Percentiles rank a stretch among this genome's conserved stretches.
These are phyloP conservation scores for Acanthopleura granulata DNA, from an alignment of 2,888 invertebrate species.

Conservation along the genomic window DNA sequence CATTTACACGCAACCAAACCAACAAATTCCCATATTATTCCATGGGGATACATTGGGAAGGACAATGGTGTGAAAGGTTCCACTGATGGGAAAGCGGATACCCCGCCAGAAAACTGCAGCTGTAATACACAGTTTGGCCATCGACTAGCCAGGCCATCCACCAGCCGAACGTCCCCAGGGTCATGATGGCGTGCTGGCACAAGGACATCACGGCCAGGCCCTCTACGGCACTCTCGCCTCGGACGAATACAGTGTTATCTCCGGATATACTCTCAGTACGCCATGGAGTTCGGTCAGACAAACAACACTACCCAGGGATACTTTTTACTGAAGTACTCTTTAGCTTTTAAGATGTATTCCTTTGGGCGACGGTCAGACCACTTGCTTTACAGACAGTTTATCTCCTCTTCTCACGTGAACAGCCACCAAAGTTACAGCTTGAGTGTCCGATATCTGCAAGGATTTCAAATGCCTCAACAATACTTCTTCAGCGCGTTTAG, in stretches of 20 bases:
- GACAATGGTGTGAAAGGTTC: neutral
- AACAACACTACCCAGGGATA: conserved; percentile 36
- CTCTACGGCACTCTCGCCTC: conserved; percentile 29
- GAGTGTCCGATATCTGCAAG: neutral
- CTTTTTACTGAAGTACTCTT: conserved; percentile 32
- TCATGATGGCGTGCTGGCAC: conserved; percentile 46
- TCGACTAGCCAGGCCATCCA: conserved; percentile 26
- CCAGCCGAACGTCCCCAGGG: conserved; percentile 49
- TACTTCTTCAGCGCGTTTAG: neutral
- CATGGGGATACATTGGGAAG: neutral
- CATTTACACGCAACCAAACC: too few species aligned
- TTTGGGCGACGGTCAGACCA: conserved; percentile 37
- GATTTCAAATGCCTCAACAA: neutral
- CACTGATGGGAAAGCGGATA: neutral
- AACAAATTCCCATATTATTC: neutral
- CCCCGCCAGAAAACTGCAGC: neutral
- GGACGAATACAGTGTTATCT: conserved; percentile 31
- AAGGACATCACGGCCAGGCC: conserved; percentile 42
- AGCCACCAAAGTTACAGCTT: conserved; percentile 29
- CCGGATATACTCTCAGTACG: conserved; percentile 30
- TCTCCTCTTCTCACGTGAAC: conserved; percentile 38
- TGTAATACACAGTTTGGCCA: conserved; percentile 33
- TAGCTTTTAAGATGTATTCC: conserved; percentile 36
- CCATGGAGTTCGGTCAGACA: conserved; percentile 38
- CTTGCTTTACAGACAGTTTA: conserved; percentile 25